These are phyloP conservation scores for Hyaena hyaena DNA, from an alignment of 2,113 vertebrate genomes.

Conservation along the genomic window DNA sequence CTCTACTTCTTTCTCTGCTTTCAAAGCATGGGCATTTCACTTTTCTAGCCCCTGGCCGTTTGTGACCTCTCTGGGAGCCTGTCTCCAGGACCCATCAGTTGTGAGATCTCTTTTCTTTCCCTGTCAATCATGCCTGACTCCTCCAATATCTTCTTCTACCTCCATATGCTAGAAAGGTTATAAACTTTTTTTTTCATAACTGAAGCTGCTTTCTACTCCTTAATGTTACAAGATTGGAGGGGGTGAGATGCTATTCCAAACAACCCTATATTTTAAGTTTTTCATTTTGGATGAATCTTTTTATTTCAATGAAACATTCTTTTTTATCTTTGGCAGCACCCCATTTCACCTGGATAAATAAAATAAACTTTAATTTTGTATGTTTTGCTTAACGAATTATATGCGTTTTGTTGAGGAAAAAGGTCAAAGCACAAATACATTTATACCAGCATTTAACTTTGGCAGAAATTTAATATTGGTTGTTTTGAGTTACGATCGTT, in stretches of 20 bases:
- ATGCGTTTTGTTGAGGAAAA: conserved; percentile 14
- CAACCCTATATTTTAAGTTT: background rate
- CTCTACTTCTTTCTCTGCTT: background rate
- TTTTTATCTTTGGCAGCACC: background rate
- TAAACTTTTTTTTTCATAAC: background rate
- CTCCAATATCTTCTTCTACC: background rate
- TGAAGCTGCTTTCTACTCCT: background rate
- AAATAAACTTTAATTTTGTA: conserved; percentile 35
- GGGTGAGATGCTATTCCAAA: background rate
- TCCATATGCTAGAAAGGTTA: background rate
- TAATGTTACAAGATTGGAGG: background rate
- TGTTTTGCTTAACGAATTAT: conserved; percentile 22
- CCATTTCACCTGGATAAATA: conserved; percentile 27
- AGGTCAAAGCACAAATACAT: background rate
- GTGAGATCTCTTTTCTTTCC: background rate
- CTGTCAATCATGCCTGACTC: background rate
- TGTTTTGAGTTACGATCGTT: conserved; percentile 12
- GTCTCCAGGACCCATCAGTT: background rate
- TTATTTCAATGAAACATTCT: background rate
- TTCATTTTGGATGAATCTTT: conserved; percentile 38
- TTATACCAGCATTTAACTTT: conserved; percentile 31
- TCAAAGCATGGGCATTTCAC: background rate
- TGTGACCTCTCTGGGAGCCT: background rate
- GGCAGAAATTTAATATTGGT: background rate
- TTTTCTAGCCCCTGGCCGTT: background rate